phyloP scores from a whole-genome alignment of 2,888 invertebrate genomes.

The Lagria hirta region DNA sequence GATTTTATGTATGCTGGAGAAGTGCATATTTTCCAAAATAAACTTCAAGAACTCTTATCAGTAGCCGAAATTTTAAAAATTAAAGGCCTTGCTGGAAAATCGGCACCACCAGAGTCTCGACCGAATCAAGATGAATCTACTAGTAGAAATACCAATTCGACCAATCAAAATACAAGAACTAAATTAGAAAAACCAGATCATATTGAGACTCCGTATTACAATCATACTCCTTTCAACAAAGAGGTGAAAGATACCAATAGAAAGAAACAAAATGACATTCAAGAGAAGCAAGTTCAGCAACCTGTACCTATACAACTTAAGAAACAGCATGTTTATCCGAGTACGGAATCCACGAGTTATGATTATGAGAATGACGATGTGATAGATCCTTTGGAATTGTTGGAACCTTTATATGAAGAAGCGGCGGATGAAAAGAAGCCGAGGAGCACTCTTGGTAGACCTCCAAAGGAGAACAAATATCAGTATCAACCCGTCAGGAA shows the following conservation, averaged over 20 bases:
- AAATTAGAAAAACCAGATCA: slow-evolving; percentile 1
- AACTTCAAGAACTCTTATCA: slow-evolving; percentile 53
- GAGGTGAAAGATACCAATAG: slow-evolving; percentile 9
- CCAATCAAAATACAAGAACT: slow-evolving; percentile 5
- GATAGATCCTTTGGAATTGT: slow-evolving; percentile 44
- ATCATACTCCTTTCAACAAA: slow-evolving; percentile 12
- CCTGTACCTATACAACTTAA: neutral
- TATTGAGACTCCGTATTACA: slow-evolving; percentile 1
- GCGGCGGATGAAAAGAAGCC: slow-evolving; percentile 34
- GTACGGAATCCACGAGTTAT: slow-evolving; percentile 8
- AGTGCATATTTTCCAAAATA: slow-evolving; percentile 55
- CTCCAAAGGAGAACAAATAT: slow-evolving; percentile 22
- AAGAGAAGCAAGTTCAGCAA: slow-evolving; percentile 3
- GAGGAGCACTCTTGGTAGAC: slow-evolving; percentile 11
- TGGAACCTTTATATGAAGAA: slow-evolving; percentile 49
- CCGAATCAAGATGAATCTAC: no score
- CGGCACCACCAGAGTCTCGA: slow-evolving; percentile 25
- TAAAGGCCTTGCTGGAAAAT: slow-evolving; percentile 47
- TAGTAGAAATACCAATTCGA: slow-evolving; percentile 13
- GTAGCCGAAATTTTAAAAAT: slow-evolving; percentile 56
- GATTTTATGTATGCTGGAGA: slow-evolving; percentile 60
- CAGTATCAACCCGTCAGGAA: slow-evolving; percentile 27
- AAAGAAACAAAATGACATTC: no score
- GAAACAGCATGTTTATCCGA: slow-evolving; percentile 5
- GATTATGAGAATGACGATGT: slow-evolving; percentile 30